These are phyloP conservation scores for Martes martes DNA, from an alignment of 2,113 vertebrate species.

Conservation along the genomic window DNA sequence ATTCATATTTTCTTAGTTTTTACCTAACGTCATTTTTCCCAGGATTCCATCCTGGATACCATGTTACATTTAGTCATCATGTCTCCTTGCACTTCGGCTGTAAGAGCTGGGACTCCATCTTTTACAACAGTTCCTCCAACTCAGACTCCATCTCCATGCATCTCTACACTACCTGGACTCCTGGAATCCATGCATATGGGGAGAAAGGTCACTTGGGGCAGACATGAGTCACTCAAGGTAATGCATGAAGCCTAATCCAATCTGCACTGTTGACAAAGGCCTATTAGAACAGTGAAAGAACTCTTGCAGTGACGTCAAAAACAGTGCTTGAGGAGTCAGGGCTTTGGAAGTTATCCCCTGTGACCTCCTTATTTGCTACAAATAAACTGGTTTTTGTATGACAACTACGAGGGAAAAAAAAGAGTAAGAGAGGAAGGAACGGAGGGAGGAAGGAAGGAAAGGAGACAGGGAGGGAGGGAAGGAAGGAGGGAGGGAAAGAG, in stretches of 20 bases:
- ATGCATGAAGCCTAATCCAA: not conserved
- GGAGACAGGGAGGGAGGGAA: accelerated
- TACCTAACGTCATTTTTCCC: not conserved
- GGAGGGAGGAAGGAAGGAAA: not conserved
- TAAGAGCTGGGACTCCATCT: not conserved
- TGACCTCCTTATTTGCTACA: not conserved
- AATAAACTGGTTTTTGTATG: not conserved
- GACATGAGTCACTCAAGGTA: not conserved
- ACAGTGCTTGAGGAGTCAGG: not conserved
- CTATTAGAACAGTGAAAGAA: not conserved
- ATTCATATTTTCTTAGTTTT: not conserved
- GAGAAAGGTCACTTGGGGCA: not conserved
- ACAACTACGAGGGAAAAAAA: not conserved
- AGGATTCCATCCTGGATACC: not conserved
- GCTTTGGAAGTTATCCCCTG: not conserved
- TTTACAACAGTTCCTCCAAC: not conserved
- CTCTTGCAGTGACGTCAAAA: not conserved
- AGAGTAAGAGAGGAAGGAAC: not conserved
- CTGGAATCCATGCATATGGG: not conserved
- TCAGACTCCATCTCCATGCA: not conserved
- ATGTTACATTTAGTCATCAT: not conserved
- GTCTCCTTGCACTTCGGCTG: not conserved
- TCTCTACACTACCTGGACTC: not conserved
- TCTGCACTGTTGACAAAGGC: not conserved
- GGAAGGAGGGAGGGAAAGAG: too few species aligned